phyloP scores from a whole-genome alignment of 2,113 vertebrate genomes.

The Microcebus ravelobensis region DNA sequence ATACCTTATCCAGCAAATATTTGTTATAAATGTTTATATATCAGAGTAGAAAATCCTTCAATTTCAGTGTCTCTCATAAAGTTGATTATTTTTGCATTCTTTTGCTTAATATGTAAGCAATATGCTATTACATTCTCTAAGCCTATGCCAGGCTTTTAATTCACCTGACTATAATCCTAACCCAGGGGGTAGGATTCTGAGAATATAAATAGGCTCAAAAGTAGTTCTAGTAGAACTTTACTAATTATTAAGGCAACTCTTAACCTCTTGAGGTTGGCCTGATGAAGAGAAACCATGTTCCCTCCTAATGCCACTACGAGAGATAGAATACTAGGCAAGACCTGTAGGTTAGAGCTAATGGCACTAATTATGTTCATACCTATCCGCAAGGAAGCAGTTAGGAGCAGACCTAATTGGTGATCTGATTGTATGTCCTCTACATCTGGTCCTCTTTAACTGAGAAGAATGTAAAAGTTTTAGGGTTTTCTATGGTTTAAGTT shows the following conservation, averaged over 20 bases:
- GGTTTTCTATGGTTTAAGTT: conserved; percentile 53
- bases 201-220: conserved; percentile 64
- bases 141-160: conserved; percentile 68
- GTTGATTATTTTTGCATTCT: conserved; percentile 60
- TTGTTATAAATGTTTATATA: conserved; percentile 25
- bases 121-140: conserved; percentile 69
- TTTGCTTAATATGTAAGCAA: conserved; percentile 65
- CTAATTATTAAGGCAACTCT: conserved; percentile 71
- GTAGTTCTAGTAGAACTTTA: conserved; percentile 72
- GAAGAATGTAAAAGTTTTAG: conserved; percentile 49
- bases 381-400: conserved; percentile 22
- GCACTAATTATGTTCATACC: neutral
- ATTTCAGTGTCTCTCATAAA: conserved; percentile 64
- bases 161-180: conserved; percentile 65
- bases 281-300: conserved; percentile 41
- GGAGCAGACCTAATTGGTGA: neutral
- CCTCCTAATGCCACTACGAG: conserved; percentile 54
- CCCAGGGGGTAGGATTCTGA: conserved; percentile 50
- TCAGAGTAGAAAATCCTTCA: conserved; percentile 57
- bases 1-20: conserved; percentile 48
- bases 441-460: conserved; percentile 62
- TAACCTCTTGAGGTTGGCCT: conserved; percentile 59
- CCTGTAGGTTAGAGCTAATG: conserved; percentile 17
- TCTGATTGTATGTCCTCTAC: neutral
- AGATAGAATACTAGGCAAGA: conserved; percentile 1